Evolutionary conservation across 2,113 vertebrate species (phyloP).

Genomic region (Pogona vitticeps): DNA sequence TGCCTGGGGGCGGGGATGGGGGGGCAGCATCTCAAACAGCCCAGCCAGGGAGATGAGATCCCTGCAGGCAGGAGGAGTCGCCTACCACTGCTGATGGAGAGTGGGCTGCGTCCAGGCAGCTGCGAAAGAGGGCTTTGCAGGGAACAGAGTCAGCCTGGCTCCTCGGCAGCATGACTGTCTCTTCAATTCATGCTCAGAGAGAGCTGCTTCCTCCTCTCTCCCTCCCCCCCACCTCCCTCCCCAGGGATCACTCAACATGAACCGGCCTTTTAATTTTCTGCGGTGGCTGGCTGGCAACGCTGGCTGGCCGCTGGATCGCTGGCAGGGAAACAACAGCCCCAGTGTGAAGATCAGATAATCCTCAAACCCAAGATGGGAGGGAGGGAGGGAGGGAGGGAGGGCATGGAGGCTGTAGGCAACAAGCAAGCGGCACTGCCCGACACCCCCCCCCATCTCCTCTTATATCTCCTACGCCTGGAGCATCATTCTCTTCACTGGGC

Average conservation of each 20-base stretch:
- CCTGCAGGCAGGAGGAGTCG: not conserved
- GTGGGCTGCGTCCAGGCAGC: rapidly evolving
- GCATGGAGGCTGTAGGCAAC: not conserved
- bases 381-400: constrained; percentile 14
- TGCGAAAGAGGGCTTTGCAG: not conserved
- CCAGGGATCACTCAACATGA: constrained; percentile 78
- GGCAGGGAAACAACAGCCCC: constrained; percentile 69
- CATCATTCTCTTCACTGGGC: not conserved
- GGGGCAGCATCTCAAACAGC: too few relatives aligned
- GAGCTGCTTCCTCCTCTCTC: constrained; percentile 38
- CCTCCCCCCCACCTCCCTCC: constrained; percentile 64
- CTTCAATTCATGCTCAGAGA: constrained; percentile 63
- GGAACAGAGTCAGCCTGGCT: not conserved
- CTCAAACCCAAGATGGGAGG: not conserved
- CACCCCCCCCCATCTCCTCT: not conserved
- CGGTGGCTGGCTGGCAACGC: constrained; percentile 72
- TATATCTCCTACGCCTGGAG: not conserved
- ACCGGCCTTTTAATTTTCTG: constrained; percentile 83
- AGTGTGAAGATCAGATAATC: constrained; percentile 36
- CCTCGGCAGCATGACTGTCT: constrained; percentile 32
- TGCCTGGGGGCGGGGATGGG: not conserved
- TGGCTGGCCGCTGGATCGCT: constrained; percentile 49
- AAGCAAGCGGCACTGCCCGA: not conserved
- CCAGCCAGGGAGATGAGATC: rapidly evolving
- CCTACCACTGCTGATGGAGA: too few relatives aligned